Conservation (phyloP, 2,797 vertebrate species). For the Rhinogobio ventralis region DNA sequence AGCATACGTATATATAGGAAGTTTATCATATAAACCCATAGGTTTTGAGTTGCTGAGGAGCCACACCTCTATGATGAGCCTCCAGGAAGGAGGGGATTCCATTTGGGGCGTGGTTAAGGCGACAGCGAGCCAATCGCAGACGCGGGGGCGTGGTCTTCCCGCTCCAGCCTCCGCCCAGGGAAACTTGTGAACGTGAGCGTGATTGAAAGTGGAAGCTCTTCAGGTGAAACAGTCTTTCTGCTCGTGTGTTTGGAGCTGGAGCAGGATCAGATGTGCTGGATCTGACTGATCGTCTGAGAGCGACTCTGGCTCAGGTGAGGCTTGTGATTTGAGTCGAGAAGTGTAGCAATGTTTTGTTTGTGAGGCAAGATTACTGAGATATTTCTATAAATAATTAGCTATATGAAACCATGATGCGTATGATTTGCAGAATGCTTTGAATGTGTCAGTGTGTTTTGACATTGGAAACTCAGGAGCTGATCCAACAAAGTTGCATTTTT, state of each 20-base stretch:
- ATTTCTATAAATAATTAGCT: too few relatives aligned
- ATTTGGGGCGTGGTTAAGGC: background rate
- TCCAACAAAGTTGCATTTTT: background rate
- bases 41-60: too few relatives aligned
- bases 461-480: background rate
- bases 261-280: slow-evolving; percentile 25
- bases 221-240: slow-evolving; percentile 71
- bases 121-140: slow-evolving; percentile 22
- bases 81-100: slow-evolving; percentile 1
- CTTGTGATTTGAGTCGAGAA: too few relatives aligned
- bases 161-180: background rate
- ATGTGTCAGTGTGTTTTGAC: background rate
- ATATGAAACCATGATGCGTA: background rate
- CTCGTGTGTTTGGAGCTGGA: background rate
- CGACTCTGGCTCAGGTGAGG: slow-evolving; percentile 3
- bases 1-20: too few relatives aligned
- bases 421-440: background rate
- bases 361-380: background rate
- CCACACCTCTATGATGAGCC: background rate
- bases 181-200: background rate
- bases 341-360: background rate
- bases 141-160: slow-evolving; percentile 62
- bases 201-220: slow-evolving; percentile 44
- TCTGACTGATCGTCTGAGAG: background rate
- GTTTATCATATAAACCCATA: background rate